Percentiles rank a stretch among this genome's conserved stretches.
These are phyloP conservation scores for Bothrops jararaca DNA, from an alignment of 2,113 vertebrate genomes.

Conservation along the genomic window DNA sequence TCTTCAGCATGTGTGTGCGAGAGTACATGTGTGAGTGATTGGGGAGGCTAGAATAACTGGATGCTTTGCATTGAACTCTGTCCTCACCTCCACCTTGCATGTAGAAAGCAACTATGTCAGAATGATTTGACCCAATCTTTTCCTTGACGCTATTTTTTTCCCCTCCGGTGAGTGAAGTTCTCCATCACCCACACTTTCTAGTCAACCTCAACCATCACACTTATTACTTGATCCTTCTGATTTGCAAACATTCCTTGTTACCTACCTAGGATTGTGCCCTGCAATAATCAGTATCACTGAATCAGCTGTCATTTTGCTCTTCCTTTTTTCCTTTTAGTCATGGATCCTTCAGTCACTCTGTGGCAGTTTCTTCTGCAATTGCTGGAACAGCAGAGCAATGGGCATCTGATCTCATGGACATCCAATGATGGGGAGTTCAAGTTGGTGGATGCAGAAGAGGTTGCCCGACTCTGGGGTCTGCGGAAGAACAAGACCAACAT, in stretches of 20 bases:
- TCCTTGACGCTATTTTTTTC: neutral
- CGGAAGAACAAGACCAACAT: constrained; percentile 93
- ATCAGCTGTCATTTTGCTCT: neutral
- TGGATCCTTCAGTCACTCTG: constrained; percentile 89
- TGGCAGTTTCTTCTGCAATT: constrained; percentile 92
- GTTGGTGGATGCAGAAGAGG: constrained; percentile 86
- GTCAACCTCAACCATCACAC: neutral
- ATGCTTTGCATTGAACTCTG: neutral
- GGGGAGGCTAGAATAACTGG: neutral
- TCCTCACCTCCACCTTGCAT: neutral
- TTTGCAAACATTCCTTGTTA: neutral
- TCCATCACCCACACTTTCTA: neutral
- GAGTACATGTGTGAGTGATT: neutral
- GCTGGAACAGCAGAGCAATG: constrained; percentile 81
- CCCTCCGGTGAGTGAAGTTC: neutral
- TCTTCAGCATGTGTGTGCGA: neutral
- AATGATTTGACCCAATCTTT: neutral
- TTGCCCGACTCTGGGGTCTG: constrained; percentile 86
- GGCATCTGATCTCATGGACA: constrained; percentile 87
- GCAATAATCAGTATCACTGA: too few species aligned
- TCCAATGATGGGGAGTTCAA: constrained; percentile 88
- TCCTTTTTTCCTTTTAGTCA: constrained; percentile 58
- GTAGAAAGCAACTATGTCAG: neutral
- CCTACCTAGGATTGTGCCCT: too few species aligned
- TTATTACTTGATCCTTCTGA: neutral